Percentiles rank a stretch among this genome's conserved stretches.
These are phyloP conservation scores for Coregonus ussuriensis DNA, from an alignment of 2,797 vertebrate genomes.

Conservation along the genomic window DNA sequence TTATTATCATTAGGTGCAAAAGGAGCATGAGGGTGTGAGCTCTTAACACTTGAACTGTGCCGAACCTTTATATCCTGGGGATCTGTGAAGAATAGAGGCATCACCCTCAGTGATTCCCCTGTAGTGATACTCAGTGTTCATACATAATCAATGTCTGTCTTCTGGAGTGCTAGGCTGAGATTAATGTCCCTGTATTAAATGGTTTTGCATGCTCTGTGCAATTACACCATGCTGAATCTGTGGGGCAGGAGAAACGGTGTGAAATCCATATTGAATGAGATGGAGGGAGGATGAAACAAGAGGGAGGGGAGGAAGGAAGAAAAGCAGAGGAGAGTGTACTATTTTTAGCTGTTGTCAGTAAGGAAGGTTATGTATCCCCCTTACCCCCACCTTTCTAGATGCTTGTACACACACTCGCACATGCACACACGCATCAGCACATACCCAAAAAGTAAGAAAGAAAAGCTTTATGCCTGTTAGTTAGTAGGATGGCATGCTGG, in stretches of 20 bases:
- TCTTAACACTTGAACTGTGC: slow-evolving; percentile 20
- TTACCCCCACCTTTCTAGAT: slow-evolving; percentile 40
- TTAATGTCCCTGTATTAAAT: slow-evolving; percentile 64
- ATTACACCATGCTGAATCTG: slow-evolving; percentile 50
- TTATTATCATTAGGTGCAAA: slow-evolving; percentile 37
- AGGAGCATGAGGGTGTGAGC: slow-evolving; percentile 36
- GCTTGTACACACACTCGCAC: slow-evolving; percentile 5
- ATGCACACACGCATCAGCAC: slow-evolving; percentile 15
- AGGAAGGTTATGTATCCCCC: slow-evolving; percentile 43
- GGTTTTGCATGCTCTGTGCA: slow-evolving; percentile 54
- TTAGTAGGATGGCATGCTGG: slow-evolving; percentile 34
- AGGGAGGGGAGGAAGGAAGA: neutral
- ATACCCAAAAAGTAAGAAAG: slow-evolving; percentile 20
- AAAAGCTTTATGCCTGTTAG: slow-evolving; percentile 29
- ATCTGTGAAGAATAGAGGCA: slow-evolving; percentile 24
- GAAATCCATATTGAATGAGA: slow-evolving; percentile 62
- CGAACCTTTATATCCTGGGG: slow-evolving; percentile 27
- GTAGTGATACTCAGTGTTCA: slow-evolving; percentile 45
- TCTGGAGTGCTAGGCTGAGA: slow-evolving; percentile 56
- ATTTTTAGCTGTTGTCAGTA: slow-evolving; percentile 62
- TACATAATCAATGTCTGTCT: slow-evolving; percentile 56
- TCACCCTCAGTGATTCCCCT: slow-evolving; percentile 9
- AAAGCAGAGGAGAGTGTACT: slow-evolving; percentile 29
- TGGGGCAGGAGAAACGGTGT: slow-evolving; percentile 34
- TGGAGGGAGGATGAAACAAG: slow-evolving; percentile 51